Conservation (phyloP, 2,113 vertebrate species). For the Pygoscelis adeliae region DNA sequence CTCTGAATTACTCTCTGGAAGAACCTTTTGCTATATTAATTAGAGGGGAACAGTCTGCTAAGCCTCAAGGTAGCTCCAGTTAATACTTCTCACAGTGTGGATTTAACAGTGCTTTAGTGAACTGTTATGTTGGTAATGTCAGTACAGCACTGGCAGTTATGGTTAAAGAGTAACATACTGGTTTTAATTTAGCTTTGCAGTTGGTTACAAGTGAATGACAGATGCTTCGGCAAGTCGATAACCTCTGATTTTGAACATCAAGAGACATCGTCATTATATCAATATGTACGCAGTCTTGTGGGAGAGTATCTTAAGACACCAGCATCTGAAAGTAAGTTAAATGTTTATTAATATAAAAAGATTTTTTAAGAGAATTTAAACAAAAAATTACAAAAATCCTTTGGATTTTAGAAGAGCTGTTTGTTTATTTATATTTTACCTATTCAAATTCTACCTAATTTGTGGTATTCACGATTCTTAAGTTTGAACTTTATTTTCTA, state of each 20-base stretch:
- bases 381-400: background rate
- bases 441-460: background rate
- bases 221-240: constrained; percentile 69
- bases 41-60: background rate
- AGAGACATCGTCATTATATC: constrained; percentile 26
- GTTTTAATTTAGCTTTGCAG: constrained; percentile 79
- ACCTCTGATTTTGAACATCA: background rate
- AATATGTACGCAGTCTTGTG: constrained; percentile 70
- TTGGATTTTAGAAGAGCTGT: background rate
- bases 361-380: background rate
- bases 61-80: background rate
- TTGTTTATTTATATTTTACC: background rate
- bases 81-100: background rate
- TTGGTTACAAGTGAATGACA: constrained; percentile 85
- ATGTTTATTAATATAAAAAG: background rate
- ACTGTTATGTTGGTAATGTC: background rate
- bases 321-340: constrained; percentile 68
- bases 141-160: background rate
- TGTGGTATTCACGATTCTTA: background rate
- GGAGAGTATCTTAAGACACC: constrained; percentile 78
- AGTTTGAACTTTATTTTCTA: background rate
- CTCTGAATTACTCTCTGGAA: background rate
- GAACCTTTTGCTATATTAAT: background rate
- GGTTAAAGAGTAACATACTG: background rate
- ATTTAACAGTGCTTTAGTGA: background rate